phyloP scores from a whole-genome alignment of 2,113 vertebrate species.

The Sander vitreus region DNA sequence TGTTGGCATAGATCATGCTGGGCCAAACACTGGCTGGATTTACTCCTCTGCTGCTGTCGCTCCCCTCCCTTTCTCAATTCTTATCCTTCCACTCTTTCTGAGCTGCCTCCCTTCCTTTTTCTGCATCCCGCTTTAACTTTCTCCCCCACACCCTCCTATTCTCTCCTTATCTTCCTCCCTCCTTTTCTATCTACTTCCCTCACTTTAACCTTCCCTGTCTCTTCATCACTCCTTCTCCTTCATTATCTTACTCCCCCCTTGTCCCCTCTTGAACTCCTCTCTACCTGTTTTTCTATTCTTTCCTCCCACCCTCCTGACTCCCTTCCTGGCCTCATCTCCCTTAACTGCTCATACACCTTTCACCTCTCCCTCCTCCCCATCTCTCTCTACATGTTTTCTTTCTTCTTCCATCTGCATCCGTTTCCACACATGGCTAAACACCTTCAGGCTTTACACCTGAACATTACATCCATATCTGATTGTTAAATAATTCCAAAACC shows the following conservation, averaged over 20 bases:
- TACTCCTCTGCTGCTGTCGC: slow-evolving; percentile 27
- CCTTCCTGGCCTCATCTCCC: background rate
- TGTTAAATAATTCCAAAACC: background rate
- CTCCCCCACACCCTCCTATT: background rate
- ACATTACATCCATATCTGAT: background rate
- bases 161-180: background rate
- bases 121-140: background rate
- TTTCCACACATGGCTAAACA: background rate
- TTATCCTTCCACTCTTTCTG: background rate
- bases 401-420: background rate
- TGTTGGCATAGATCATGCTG: slow-evolving; percentile 45
- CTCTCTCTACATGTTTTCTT: background rate
- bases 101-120: background rate
- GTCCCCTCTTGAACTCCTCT: slow-evolving; percentile 10
- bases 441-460: background rate
- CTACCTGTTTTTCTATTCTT: background rate
- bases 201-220: background rate
- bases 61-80: slow-evolving; percentile 9
- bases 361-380: background rate
- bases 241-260: background rate
- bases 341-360: background rate
- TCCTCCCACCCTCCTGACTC: no score
- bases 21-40: slow-evolving; percentile 44
- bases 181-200: background rate
- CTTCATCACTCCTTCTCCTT: background rate